Evolutionary conservation across 2,797 vertebrate genomes (phyloP).

Genomic region (Bradypus variegatus): DNA sequence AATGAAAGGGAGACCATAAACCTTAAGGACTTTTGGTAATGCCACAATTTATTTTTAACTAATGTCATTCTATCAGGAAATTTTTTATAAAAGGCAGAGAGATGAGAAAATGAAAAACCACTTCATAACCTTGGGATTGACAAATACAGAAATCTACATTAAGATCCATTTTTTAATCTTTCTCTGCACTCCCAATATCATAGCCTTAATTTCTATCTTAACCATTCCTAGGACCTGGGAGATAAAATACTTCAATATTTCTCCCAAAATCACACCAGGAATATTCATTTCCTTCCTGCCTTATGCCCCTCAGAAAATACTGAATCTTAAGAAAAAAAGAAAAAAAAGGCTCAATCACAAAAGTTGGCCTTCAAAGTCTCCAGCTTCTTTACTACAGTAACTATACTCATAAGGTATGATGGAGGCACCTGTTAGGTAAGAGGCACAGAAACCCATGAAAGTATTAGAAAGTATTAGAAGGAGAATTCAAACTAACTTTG

Average conservation of each 20-base stretch:
- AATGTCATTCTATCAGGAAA: not conserved
- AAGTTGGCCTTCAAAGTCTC: constrained; percentile 6
- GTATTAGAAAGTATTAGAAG: not conserved
- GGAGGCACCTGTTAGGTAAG: constrained; percentile 33
- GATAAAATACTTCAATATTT: constrained; percentile 1
- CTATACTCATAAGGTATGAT: not conserved
- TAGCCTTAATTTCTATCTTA: not conserved
- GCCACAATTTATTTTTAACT: not conserved
- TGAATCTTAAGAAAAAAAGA: not conserved
- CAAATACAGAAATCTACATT: not conserved
- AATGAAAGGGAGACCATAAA: not conserved
- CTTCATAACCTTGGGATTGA: not conserved
- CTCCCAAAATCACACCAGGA: not conserved
- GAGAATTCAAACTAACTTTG: not conserved
- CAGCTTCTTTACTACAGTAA: not conserved
- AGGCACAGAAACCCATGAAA: not conserved
- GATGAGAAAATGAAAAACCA: not conserved
- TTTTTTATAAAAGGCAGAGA: constrained; percentile 14
- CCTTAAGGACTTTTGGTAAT: not conserved
- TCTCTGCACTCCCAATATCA: constrained; percentile 5
- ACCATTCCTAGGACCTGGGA: not conserved
- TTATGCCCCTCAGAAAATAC: not conserved
- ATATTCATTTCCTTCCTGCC: not conserved
- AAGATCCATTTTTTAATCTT: not conserved
- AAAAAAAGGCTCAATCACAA: constrained; percentile 1